These are phyloP conservation scores for Lamellibrachia columna DNA, from an alignment of 2,888 invertebrate genomes.

Conservation along the genomic window DNA sequence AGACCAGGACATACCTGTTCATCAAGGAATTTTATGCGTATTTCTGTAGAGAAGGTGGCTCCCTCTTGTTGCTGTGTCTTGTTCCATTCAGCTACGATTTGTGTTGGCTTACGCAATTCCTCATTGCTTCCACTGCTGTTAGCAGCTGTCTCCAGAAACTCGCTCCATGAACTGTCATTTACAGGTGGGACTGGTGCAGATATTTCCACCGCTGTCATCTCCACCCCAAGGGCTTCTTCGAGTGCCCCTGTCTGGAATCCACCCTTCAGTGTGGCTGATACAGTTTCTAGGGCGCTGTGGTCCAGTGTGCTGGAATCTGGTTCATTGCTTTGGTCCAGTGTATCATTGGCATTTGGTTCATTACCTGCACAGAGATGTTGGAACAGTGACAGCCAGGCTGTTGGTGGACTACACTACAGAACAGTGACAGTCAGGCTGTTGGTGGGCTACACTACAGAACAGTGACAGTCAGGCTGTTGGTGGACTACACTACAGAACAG, in stretches of 20 bases:
- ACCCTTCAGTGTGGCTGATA: neutral
- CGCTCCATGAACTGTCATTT: neutral
- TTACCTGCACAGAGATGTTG: too few relatives aligned
- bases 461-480: too few relatives aligned
- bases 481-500: too few relatives aligned
- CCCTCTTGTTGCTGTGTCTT: constrained; percentile 6
- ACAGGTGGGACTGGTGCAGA: neutral
- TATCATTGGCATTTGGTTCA: too few relatives aligned
- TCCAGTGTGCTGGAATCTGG: neutral
- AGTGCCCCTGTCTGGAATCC: constrained; percentile 6
- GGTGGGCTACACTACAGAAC: too few relatives aligned
- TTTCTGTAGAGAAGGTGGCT: neutral
- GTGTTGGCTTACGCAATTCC: neutral
- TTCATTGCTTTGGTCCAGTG: neutral
- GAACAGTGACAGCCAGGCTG: too few relatives aligned
- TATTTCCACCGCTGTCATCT: neutral
- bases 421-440: too few relatives aligned
- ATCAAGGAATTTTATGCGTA: neutral
- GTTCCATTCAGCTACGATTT: neutral
- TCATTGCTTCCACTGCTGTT: neutral
- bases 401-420: too few relatives aligned
- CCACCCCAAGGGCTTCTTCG: neutral
- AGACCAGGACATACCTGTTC: neutral
- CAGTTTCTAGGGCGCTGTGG: neutral
- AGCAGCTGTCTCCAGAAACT: neutral